phyloP scores from a whole-genome alignment of 1,140 invertebrate species.

The Amyelois transitella region DNA sequence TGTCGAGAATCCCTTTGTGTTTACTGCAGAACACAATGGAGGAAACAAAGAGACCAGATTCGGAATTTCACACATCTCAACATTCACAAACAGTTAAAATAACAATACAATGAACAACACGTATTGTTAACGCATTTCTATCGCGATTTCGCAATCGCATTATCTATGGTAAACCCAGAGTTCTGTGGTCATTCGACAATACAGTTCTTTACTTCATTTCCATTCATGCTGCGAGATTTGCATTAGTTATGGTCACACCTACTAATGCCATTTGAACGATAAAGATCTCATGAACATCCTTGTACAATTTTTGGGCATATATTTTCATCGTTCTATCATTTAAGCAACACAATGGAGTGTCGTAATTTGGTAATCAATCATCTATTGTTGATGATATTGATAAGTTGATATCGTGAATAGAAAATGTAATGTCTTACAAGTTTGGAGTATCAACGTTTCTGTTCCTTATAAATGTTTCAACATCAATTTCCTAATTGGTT shows the following conservation, averaged over 20 bases:
- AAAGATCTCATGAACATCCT: not conserved
- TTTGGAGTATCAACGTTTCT: not conserved
- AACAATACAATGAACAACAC: not conserved
- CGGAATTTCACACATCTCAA: not conserved
- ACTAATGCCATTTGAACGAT: not conserved
- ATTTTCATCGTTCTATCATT: slow-evolving; percentile 1
- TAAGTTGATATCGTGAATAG: not conserved
- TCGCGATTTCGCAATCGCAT: slow-evolving; percentile 1
- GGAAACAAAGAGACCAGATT: not conserved
- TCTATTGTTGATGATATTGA: slow-evolving; percentile 8
- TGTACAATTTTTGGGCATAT: slow-evolving; percentile 7
- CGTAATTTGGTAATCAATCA: slow-evolving; percentile 16
- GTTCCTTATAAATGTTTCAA: slow-evolving; percentile 8
- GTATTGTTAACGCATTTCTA: not conserved
- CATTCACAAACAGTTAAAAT: not conserved
- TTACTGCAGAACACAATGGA: not conserved
- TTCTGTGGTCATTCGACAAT: slow-evolving; percentile 7
- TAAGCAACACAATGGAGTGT: slow-evolving; percentile 1
- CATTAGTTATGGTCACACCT: slow-evolving; percentile 8
- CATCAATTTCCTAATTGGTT: not conserved
- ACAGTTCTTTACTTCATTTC: not conserved
- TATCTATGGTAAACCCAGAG: not conserved
- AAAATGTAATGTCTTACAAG: slow-evolving; percentile 3
- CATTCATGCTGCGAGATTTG: not conserved
- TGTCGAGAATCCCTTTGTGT: not conserved